Conservation (phyloP, 1,140 invertebrate species). For the Pseudomyrmex dendroicus region DNA sequence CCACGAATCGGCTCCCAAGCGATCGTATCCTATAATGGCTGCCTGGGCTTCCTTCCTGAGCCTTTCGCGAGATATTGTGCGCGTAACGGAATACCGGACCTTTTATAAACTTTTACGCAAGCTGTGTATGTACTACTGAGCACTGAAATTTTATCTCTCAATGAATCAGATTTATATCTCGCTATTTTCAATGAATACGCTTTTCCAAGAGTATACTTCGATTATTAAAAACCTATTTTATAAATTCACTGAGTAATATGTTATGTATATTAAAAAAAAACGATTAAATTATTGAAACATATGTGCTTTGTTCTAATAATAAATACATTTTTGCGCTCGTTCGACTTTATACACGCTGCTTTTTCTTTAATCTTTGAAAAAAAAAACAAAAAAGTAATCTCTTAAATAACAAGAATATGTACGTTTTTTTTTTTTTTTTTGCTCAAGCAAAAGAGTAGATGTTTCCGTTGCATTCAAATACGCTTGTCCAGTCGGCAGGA, state of each 20-base stretch:
- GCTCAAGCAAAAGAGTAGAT: background rate
- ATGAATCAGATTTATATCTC: slow-evolving; percentile 9
- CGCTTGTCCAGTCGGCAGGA: background rate
- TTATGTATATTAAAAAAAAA: background rate
- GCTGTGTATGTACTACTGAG: background rate
- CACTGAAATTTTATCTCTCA: background rate
- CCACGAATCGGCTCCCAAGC: slow-evolving; percentile 46
- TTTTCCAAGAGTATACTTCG: background rate
- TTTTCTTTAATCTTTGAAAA: too few species aligned
- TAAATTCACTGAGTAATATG: background rate
- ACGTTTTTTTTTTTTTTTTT: too few species aligned
- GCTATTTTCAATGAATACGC: background rate
- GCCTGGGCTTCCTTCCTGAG: background rate
- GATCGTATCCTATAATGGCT: slow-evolving; percentile 60
- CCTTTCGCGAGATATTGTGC: slow-evolving; percentile 41
- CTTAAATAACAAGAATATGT: too few species aligned
- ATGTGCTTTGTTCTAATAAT: too few species aligned
- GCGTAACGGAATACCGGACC: slow-evolving; percentile 16
- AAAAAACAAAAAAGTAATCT: too few species aligned
- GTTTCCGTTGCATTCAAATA: slow-evolving; percentile 24
- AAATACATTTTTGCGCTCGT: too few species aligned
- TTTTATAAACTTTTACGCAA: slow-evolving; percentile 21
- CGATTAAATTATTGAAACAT: too few species aligned
- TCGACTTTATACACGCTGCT: too few species aligned
- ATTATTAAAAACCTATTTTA: slow-evolving; percentile 1